Evolutionary conservation across 1,140 invertebrate species (phyloP).

Genomic region (Dreissena polymorpha): DNA sequence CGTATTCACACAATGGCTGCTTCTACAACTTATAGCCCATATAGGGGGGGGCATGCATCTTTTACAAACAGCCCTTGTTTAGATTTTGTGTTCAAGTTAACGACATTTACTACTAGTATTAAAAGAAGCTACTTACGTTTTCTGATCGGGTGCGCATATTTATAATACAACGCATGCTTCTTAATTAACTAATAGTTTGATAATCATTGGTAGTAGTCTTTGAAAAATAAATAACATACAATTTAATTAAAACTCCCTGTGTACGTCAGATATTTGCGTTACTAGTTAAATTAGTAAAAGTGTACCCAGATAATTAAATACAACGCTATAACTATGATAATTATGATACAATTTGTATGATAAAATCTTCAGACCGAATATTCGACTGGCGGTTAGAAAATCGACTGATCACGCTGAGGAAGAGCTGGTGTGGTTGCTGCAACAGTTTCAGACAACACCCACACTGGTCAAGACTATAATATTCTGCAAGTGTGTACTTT

Average conservation of each 20-base stretch:
- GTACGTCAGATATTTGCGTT: neutral
- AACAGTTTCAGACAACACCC: neutral
- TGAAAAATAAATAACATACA: neutral
- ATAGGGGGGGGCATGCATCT: no score
- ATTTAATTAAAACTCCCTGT: neutral
- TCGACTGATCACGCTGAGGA: neutral
- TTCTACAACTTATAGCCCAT: no score
- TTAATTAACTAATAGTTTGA: no score
- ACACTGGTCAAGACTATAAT: slow-evolving; percentile 9
- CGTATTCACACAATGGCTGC: no score
- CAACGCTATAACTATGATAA: neutral
- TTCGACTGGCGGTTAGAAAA: neutral
- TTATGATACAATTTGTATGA: neutral
- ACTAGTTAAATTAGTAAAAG: neutral
- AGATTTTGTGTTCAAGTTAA: no score
- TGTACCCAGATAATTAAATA: slow-evolving; percentile 9
- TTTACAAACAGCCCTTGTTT: no score
- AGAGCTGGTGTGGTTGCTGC: slow-evolving; percentile 8
- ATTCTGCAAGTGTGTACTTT: slow-evolving; percentile 24
- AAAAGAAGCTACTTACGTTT: no score
- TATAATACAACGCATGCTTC: no score
- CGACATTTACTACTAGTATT: no score
- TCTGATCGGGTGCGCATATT: no score
- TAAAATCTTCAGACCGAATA: slow-evolving; percentile 7
- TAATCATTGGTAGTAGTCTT: no score